Evolutionary conservation across 2,888 invertebrate genomes (phyloP), one percentile per base, ranked within the genome.

Genomic region (Noctua comes): DNA sequence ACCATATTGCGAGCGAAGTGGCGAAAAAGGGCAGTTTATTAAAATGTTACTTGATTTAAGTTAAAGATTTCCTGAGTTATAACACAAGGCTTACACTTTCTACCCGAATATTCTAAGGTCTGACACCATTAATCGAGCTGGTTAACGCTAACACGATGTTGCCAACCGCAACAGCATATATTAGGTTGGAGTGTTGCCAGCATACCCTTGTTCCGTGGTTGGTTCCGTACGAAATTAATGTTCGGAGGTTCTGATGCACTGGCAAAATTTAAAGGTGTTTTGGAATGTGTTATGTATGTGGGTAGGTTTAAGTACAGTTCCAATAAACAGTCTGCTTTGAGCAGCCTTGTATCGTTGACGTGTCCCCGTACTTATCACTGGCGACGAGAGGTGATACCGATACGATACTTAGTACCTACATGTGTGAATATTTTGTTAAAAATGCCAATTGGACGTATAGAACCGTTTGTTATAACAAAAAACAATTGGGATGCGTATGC

Each of bases 181-280:
- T 88, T 84, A 88, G 48, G 82, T 85, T 88, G 88, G 88, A 88
- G 77, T 73, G 68, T 76, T 79, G 88, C 88, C 88, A 88, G 78
- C 65, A 66, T 66, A 80, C 80, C 79, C 85, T 73, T 76, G 76
- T 78, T 70, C 66, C 51, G 83, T 36, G 84, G 88, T 87, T 76
- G 72, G 84, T 84, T 80, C 43, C 68, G 66, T 77, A 71, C 72
- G 51, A 83, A 87, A 87, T 86, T 71, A 80, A 80, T 77, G 80
- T 77, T 72, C 66, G 59, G 74, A 73, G 71, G 62, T 76, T 72
- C 73, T 85, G 77, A 81, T 72, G 65, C 48, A 57, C 40, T 40
- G 46, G 70, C 40, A 46, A 24, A 57, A 68, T 73, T 36, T 73
- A 73, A 76, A 73, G 6, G 13, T 76, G 27, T 68, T 68, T 82